A percentile compares a stretch with the other conserved stretches of the same genome.
phyloP scores from a whole-genome alignment of 2,888 invertebrate species.

The Diarsia brunnea region DNA sequence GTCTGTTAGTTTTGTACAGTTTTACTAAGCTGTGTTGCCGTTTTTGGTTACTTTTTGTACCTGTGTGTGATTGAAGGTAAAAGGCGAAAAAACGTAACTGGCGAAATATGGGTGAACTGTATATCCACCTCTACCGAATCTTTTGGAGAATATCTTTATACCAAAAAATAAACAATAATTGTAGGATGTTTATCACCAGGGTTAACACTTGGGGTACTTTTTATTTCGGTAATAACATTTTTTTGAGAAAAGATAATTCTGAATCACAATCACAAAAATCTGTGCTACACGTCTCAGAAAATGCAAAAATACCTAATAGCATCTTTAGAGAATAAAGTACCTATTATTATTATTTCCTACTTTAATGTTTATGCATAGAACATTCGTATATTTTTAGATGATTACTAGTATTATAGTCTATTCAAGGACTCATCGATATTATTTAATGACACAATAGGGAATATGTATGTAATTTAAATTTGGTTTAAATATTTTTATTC shows the following conservation, averaged over 20 bases:
- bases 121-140: neutral
- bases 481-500: too few relatives aligned
- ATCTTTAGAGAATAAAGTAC: neutral
- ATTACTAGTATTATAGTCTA: neutral
- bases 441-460: neutral
- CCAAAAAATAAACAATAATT: neutral
- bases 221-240: neutral
- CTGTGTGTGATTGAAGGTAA: neutral
- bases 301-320: neutral
- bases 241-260: neutral
- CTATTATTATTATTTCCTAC: neutral
- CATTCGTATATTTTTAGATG: conserved; percentile 15
- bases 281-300: neutral
- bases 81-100: neutral
- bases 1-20: neutral
- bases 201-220: neutral
- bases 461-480: too few relatives aligned
- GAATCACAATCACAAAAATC: too few relatives aligned
- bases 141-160: neutral
- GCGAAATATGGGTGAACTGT: neutral
- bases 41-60: neutral
- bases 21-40: neutral
- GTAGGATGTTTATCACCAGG: neutral
- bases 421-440: neutral
- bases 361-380: neutral